Base-by-base conservation (phyloP, 2,113 vertebrate species). In the Chaenogobius annularis region DNA sequence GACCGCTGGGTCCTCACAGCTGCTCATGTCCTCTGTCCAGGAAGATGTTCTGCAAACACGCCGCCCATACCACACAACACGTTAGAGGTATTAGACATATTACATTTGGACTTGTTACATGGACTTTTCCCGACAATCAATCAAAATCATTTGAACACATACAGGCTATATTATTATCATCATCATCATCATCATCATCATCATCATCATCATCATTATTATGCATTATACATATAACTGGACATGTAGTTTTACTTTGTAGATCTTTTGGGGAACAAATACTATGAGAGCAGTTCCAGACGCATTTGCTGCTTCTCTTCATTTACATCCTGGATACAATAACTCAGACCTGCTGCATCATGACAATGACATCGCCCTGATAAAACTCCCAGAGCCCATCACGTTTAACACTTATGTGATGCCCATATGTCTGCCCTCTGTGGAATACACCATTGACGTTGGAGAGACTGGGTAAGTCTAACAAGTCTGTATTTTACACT, bases 1-100 rank as follows among this genome's bases (percentile, higher is more conserved):
- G 91, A 92, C 11, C 79, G 40, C 2, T 93, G 92, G 92, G 8
- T 93, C 37, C 46, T 93, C 86, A 93, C 92, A 3, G 90, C 91
- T 44, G 92, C 91, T 67, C 88, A 92, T 50, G 70, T 75, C 7
- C 0, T 91, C 0, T 1, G 31, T 10, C 10, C 6, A 1, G 0
- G 0, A 0, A 0, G 0, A n/a, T 54, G 50, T n/a, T 19, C 50
- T 54, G 6, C 0, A 50, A 5, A 26, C 1, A 58, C 20, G 8
- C 26, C 0, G 0, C 1, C 0, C 9, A 5, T 0, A n/a, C 0
- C 46, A 23, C 17, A 0, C 0, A 10, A 72, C 0, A 0, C 0
- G 3, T 0, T 92, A 1, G 1, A 11, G 47, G 91, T 93, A 77
- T 23, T 22, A 56, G 5, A 56, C 37, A 40, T 40, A 40, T 7